Evolutionary conservation across 37 sponge, comb jelly and placozoan genomes (phyloP).

Genomic region (Halisarca cf. caerulea): DNA sequence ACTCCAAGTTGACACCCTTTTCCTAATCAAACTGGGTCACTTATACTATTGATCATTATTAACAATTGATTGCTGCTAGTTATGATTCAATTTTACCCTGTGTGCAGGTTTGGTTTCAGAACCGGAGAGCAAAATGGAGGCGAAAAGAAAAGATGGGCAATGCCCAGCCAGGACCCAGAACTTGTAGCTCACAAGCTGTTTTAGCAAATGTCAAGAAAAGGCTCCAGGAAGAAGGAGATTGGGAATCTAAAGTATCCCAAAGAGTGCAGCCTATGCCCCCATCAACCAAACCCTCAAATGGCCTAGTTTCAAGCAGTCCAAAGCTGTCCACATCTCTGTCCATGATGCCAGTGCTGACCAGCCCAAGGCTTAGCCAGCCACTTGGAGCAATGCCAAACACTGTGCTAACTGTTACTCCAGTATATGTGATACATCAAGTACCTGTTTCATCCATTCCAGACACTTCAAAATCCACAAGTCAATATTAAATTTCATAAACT

Average conservation of each 20-base stretch:
- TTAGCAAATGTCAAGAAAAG: conserved; percentile 5
- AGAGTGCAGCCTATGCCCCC: neutral
- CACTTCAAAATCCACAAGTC: neutral
- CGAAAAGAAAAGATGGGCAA: conserved; percentile 76
- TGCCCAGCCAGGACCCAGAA: conserved; percentile 13
- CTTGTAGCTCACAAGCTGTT: conserved; percentile 10
- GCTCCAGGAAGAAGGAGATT: neutral
- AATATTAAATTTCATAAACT: neutral
- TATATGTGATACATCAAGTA: neutral
- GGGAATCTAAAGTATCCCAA: neutral
- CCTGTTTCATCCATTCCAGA: neutral
- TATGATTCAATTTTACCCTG: neutral
- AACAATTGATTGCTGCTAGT: too few relatives aligned
- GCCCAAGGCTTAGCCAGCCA: neutral
- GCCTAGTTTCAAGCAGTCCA: neutral
- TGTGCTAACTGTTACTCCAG: neutral
- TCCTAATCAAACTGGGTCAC: too few relatives aligned
- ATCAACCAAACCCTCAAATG: neutral
- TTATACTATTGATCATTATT: too few relatives aligned
- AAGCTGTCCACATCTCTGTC: neutral
- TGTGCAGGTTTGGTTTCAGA: conserved; percentile 92
- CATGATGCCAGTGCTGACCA: neutral
- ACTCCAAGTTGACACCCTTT: too few relatives aligned
- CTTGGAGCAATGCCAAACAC: too few relatives aligned
- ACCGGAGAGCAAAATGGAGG: conserved; percentile 86